Conservation (phyloP, 2,113 vertebrate species). For the Smithornis capensis region DNA sequence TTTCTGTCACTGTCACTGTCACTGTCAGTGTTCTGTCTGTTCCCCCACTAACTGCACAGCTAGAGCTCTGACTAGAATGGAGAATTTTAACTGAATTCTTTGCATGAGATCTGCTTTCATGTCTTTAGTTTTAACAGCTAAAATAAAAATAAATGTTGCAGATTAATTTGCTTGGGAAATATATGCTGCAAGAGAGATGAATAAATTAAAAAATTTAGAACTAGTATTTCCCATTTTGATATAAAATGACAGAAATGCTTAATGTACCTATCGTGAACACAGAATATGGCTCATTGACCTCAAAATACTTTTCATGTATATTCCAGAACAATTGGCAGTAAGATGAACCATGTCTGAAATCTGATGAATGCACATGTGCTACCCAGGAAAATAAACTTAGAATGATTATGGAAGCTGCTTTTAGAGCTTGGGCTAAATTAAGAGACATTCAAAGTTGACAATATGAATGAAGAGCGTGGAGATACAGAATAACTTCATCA, state of each 20-base stretch:
- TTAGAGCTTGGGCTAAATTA: neutral
- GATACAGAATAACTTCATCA: neutral
- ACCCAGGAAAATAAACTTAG: neutral
- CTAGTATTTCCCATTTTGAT: neutral
- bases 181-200: neutral
- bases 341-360: neutral
- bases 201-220: neutral
- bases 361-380: neutral
- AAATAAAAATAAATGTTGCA: neutral
- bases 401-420: neutral
- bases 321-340: neutral
- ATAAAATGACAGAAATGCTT: neutral
- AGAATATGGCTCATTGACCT: neutral
- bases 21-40: neutral
- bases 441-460: neutral
- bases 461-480: neutral
- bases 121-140: neutral
- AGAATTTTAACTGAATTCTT: neutral
- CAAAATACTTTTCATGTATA: constrained; percentile 3
- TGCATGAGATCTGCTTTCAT: neutral
- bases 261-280: neutral
- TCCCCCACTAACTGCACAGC: neutral
- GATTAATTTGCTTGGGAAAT: neutral
- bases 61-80: neutral
- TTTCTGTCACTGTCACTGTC: neutral